Percentiles rank a stretch among this genome's conserved stretches.
Conservation (phyloP, 2,113 vertebrate species). For the Spizaetus ornatus region DNA sequence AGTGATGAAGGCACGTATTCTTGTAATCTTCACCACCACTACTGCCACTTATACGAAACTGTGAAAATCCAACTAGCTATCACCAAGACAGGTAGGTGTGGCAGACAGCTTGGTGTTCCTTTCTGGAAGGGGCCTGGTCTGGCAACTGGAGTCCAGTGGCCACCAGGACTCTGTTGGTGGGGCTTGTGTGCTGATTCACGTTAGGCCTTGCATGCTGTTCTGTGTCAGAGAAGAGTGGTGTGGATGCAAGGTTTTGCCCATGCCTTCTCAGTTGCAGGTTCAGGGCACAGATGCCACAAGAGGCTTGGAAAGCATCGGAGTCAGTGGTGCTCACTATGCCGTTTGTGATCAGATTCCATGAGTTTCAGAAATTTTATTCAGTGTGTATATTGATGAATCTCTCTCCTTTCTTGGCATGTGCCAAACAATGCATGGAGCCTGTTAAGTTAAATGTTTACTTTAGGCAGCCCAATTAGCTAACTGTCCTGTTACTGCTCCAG, state of each 20-base stretch:
- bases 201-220: background rate
- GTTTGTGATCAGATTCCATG: background rate
- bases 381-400: background rate
- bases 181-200: background rate
- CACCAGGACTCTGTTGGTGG: background rate
- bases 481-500: background rate
- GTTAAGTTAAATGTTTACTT: background rate
- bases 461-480: background rate
- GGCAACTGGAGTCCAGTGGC: background rate
- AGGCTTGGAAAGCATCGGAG: background rate
- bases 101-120: background rate
- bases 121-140: background rate
- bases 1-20: slow-evolving; percentile 86
- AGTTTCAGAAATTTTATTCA: background rate
- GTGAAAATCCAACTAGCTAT: slow-evolving; percentile 81
- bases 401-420: background rate
- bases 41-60: slow-evolving; percentile 88
- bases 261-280: background rate
- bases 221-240: background rate
- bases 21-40: slow-evolving; percentile 92
- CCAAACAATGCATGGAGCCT: background rate
- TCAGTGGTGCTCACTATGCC: background rate
- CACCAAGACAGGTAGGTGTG: slow-evolving; percentile 79
- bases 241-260: background rate
- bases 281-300: background rate